phyloP scores from a whole-genome alignment of 30 jellyfish, hydroid and myxozoan species.

The Nemopilema nomurai region DNA sequence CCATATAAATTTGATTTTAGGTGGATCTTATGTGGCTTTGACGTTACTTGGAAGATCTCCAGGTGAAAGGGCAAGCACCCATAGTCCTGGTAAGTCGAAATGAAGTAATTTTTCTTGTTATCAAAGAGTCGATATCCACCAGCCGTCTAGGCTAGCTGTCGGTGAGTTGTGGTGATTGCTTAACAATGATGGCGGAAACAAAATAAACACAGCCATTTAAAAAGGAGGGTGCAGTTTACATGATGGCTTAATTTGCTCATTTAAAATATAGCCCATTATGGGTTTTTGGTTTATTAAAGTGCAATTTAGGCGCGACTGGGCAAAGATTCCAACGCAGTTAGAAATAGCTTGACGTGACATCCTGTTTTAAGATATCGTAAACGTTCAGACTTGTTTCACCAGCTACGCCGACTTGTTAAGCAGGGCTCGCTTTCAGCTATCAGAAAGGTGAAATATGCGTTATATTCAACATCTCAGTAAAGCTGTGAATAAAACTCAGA shows the following conservation, averaged over 20 bases:
- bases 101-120: neutral
- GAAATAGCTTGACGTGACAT: neutral
- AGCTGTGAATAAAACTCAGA: neutral
- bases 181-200: neutral
- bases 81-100: conserved; percentile 51
- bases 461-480: neutral
- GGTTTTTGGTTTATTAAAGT: too few relatives aligned
- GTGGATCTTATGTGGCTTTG: conserved; percentile 93
- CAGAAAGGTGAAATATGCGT: neutral
- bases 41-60: conserved; percentile 88
- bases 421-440: neutral
- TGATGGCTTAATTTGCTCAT: neutral
- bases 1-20: conserved; percentile 52
- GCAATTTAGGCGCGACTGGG: neutral
- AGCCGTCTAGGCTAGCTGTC: neutral
- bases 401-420: neutral
- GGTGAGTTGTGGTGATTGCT: neutral
- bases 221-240: neutral
- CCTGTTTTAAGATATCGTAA: neutral
- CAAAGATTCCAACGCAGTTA: neutral
- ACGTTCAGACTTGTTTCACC: neutral
- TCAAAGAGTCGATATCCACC: neutral
- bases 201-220: neutral
- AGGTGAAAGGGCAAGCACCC: conserved; percentile 48
- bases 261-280: neutral